Percentiles rank a stretch among this genome's conserved stretches.
These are phyloP conservation scores for Meloidogyne exigua DNA, from an alignment of 1,140 invertebrate genomes.

Conservation along the genomic window DNA sequence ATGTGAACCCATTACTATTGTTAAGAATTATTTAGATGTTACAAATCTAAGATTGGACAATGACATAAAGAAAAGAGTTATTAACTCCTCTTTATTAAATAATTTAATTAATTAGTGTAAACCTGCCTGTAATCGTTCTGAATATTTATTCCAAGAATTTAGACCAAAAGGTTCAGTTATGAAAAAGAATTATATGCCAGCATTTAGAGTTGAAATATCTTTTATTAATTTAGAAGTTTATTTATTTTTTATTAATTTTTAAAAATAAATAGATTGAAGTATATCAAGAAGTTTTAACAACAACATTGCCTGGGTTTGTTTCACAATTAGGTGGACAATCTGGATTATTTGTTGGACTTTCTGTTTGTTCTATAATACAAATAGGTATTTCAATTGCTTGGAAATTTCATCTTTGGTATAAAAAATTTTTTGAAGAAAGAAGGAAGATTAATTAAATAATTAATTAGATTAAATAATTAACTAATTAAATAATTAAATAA, in stretches of 20 bases:
- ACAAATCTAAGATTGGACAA: slow-evolving; percentile 9
- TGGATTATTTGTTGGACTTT: slow-evolving; percentile 26
- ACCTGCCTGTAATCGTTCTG: slow-evolving; percentile 12
- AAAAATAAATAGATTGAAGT: slow-evolving; percentile 31
- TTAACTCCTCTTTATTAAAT: too few relatives aligned
- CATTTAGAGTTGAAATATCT: slow-evolving; percentile 19
- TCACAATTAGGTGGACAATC: slow-evolving; percentile 60
- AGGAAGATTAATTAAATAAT: background rate
- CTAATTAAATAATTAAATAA: too few relatives aligned
- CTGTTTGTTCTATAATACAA: slow-evolving; percentile 23
- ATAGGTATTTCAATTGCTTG: slow-evolving; percentile 17
- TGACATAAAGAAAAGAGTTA: background rate
- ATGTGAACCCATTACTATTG: slow-evolving; percentile 44
- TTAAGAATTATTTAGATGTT: slow-evolving; percentile 25
- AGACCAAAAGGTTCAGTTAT: slow-evolving; percentile 1
- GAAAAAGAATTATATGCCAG: slow-evolving; percentile 2
- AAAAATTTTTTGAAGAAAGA: slow-evolving; percentile 1
- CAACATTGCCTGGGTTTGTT: slow-evolving; percentile 61
- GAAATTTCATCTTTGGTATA: slow-evolving; percentile 12
- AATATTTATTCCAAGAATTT: slow-evolving; percentile 11
- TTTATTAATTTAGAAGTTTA: slow-evolving; percentile 23
- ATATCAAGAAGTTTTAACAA: slow-evolving; percentile 55
- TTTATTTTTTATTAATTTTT: background rate
- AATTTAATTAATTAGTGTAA: background rate
- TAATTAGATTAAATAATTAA: too few relatives aligned